phyloP scores from a whole-genome alignment of 2,113 vertebrate species.

The Polypterus senegalus region DNA sequence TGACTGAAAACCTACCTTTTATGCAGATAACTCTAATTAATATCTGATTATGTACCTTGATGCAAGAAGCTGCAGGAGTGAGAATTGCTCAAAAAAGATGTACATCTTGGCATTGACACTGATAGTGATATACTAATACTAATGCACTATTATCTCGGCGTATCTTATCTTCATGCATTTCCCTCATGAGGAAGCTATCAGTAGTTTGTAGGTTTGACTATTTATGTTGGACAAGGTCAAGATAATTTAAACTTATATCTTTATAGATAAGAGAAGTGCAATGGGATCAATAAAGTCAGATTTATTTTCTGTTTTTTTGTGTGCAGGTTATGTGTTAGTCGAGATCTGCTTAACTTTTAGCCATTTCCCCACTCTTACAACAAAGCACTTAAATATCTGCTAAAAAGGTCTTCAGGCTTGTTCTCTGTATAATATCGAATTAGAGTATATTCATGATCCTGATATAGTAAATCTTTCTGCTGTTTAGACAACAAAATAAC shows the following conservation, averaged over 20 bases:
- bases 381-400: too few relatives aligned
- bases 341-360: conserved; percentile 5
- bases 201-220: conserved; percentile 54
- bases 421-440: too few relatives aligned
- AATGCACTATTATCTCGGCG: conserved; percentile 23
- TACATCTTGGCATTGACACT: conserved; percentile 19
- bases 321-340: conserved; percentile 1
- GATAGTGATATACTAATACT: conserved; percentile 27
- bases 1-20: conserved; percentile 6
- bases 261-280: conserved; percentile 50
- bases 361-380: conserved; percentile 20
- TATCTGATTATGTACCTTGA: conserved; percentile 6
- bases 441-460: too few relatives aligned
- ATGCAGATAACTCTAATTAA: conserved; percentile 7
- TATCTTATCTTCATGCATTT: conserved; percentile 26
- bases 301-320: conserved; percentile 34
- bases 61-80: background rate
- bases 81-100: conserved; percentile 2
- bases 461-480: too few relatives aligned
- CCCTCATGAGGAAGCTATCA: conserved; percentile 42
- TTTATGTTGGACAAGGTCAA: conserved; percentile 67
- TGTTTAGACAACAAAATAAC: too few relatives aligned
- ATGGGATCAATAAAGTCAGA: conserved; percentile 42
- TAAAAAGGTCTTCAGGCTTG: too few relatives aligned
- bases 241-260: conserved; percentile 55